phyloP scores from a whole-genome alignment of 2,888 invertebrate species.

The Monochamus alternatus region DNA sequence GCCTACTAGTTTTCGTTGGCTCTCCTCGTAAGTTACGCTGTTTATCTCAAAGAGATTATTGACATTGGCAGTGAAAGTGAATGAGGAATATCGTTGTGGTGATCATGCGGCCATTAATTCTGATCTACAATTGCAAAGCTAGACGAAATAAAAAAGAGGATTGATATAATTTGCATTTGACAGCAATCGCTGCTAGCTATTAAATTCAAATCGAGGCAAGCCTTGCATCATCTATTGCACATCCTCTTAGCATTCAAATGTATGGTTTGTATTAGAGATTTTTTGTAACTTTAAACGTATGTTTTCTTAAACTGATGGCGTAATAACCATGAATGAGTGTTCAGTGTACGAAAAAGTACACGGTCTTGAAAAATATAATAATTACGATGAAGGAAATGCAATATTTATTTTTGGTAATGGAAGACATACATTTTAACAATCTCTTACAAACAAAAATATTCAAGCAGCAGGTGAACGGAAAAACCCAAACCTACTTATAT shows the following conservation, averaged over 20 bases:
- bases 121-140: slow-evolving; percentile 12
- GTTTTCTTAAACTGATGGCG: neutral
- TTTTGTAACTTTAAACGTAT: neutral
- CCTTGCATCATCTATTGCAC: slow-evolving; percentile 17
- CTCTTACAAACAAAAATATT: no score
- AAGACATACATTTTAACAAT: no score
- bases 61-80: slow-evolving; percentile 49
- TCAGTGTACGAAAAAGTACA: no score
- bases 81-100: slow-evolving; percentile 16
- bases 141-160: slow-evolving; percentile 28
- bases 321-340: no score
- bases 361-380: no score
- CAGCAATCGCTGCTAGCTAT: slow-evolving; percentile 18
- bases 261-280: neutral
- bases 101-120: neutral
- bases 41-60: slow-evolving; percentile 34
- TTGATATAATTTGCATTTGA: slow-evolving; percentile 18
- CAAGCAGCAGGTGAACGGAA: no score
- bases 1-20: slow-evolving; percentile 33
- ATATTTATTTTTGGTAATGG: no score
- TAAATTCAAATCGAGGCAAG: slow-evolving; percentile 6
- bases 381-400: no score
- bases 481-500: no score
- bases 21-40: slow-evolving; percentile 29
- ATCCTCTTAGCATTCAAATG: neutral